Evolutionary conservation across 2,888 invertebrate species (phyloP).

Genomic region (Sinopyrophorus schimmeli): DNA sequence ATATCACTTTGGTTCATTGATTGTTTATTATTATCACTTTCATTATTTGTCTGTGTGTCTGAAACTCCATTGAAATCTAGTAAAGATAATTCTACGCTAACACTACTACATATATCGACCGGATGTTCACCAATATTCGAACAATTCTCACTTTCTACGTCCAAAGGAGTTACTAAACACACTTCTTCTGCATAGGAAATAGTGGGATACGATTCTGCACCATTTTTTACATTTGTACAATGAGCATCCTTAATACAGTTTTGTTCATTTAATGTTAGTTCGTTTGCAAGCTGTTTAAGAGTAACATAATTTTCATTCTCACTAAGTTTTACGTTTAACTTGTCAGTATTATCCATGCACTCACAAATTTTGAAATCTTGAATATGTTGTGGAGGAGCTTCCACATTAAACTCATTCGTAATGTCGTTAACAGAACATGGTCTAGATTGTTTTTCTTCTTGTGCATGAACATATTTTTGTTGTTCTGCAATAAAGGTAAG

Average conservation of each 20-base stretch:
- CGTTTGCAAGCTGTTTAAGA: constrained; percentile 52
- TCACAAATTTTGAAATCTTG: constrained; percentile 46
- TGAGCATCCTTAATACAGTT: constrained; percentile 23
- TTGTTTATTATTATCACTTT: constrained; percentile 28
- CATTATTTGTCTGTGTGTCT: constrained; percentile 20
- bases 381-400: constrained; percentile 57
- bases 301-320: constrained; percentile 53
- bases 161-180: constrained; percentile 53
- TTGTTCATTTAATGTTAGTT: constrained; percentile 48
- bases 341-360: constrained; percentile 37
- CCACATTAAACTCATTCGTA: constrained; percentile 58
- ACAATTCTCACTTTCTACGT: constrained; percentile 53
- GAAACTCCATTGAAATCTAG: constrained; percentile 40
- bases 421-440: constrained; percentile 57
- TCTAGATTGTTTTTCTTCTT: constrained; percentile 63
- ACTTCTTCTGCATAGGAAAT: constrained; percentile 55
- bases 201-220: constrained; percentile 39
- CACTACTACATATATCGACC: constrained; percentile 53
- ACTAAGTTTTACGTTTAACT: constrained; percentile 36
- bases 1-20: constrained; percentile 36
- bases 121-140: constrained; percentile 51
- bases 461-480: constrained; percentile 68
- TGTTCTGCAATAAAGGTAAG: constrained; percentile 77
- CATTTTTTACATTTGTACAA: constrained; percentile 7
- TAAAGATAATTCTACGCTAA: constrained; percentile 46